Evolutionary conservation across 2,888 invertebrate species (phyloP).

Genomic region (Priocnemis perturbator): DNA sequence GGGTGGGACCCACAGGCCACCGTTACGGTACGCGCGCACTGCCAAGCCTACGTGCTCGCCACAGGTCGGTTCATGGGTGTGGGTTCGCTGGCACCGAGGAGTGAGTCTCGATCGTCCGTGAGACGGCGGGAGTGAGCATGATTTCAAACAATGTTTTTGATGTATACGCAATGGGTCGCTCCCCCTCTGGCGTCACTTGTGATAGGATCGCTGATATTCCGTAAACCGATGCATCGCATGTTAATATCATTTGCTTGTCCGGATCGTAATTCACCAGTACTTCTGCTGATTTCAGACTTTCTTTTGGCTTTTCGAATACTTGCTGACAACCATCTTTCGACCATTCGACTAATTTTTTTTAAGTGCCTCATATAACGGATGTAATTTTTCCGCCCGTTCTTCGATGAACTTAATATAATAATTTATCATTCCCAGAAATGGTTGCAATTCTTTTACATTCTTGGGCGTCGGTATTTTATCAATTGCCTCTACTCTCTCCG

Average conservation of each 20-base stretch:
- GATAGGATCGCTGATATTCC: slow-evolving; percentile 30
- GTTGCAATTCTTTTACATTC: slow-evolving; percentile 13
- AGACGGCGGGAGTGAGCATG: too few relatives aligned
- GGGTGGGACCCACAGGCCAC: too few relatives aligned
- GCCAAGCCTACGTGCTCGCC: too few relatives aligned
- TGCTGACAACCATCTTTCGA: slow-evolving; percentile 17
- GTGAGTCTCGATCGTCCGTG: too few relatives aligned
- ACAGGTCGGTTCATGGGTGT: too few relatives aligned
- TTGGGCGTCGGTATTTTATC: slow-evolving; percentile 2
- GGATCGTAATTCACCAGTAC: slow-evolving; percentile 26
- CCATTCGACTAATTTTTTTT: slow-evolving; percentile 17
- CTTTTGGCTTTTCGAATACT: slow-evolving; percentile 21
- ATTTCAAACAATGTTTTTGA: slow-evolving; percentile 27
- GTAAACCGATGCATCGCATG: slow-evolving; percentile 29
- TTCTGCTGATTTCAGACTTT: slow-evolving; percentile 21
- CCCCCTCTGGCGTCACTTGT: too few relatives aligned
- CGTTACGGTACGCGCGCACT: too few relatives aligned
- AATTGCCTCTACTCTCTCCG: too few relatives aligned
- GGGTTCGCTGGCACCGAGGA: too few relatives aligned
- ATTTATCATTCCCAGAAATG: slow-evolving; percentile 17
- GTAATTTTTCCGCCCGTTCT: too few relatives aligned
- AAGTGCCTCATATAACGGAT: slow-evolving; percentile 20
- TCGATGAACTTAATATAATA: slow-evolving; percentile 28
- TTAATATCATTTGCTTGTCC: slow-evolving; percentile 19
- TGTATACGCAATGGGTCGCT: slow-evolving; percentile 29